Base-by-base conservation (phyloP, 2,797 vertebrate species). In the Hirundo rustica region DNA sequence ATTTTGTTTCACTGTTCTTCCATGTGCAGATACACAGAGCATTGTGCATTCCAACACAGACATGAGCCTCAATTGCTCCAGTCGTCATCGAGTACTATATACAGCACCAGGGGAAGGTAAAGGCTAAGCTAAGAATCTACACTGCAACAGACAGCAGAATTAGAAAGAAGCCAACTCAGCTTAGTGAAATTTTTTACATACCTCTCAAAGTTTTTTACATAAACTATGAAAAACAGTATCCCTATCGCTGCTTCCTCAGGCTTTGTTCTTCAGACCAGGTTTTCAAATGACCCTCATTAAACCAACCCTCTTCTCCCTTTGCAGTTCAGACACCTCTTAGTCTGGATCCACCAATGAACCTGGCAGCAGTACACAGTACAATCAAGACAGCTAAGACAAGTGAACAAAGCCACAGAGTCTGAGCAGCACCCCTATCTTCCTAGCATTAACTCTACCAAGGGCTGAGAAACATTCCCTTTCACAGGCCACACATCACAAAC, bases 11-110 rank as follows among this genome's bases (percentile, higher is more conserved):
- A 47, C 15, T 26, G 2, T 19, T 87, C 61, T 54, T 67, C 34
- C 34, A 38, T 0, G 5, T 0, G 4, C 30, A 73, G 40, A 53
- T 4, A 21, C 29, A 62, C 40, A 50, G 0, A 22, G 4, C 6
- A 16, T 4, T 68, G 19, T 2, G 4, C 2, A 2, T 16, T 60
- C 30, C 34, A 54, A 19, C 11, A 16, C 0, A 53, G 26, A 65
- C 27, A 58, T 2, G 2, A 26, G 9, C 9, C 40, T n/a, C 22
- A 62, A 32, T 14, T 54, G 42, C 17, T 48, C 12, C 30, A 13
- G 47, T 6, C 5, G 2, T 1, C 60, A 79, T 3, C 3, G 1
- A 80, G 25, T 5, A 68, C 9, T 15, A 38, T 2, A 62, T 22
- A 50, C 2, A 61, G 32, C 32, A 75, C 21, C 0, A 1, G 5